phyloP scores from a whole-genome alignment of 2,113 vertebrate genomes.

The Tyrannus savana region DNA sequence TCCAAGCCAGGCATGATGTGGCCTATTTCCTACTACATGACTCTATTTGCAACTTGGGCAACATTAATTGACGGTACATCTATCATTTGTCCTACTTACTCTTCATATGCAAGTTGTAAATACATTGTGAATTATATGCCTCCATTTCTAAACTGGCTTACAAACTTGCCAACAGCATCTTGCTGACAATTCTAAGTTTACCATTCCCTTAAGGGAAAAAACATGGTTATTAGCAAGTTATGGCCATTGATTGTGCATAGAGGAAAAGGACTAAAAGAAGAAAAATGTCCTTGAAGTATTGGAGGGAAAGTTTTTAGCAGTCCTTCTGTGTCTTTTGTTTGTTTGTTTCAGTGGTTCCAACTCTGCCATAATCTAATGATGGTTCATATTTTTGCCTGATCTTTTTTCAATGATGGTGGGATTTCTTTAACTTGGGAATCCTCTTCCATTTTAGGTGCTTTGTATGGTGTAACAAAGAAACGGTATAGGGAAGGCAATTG shows the following conservation, averaged over 20 bases:
- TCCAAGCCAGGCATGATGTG: not conserved
- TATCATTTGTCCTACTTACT: not conserved
- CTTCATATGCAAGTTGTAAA: not conserved
- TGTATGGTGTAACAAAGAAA: not conserved
- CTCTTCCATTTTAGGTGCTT: not conserved
- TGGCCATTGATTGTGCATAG: accelerated
- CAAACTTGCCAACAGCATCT: not conserved
- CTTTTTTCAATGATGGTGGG: not conserved
- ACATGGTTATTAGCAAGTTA: not conserved
- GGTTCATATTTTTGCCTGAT: not conserved
- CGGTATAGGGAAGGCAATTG: not conserved
- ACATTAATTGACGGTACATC: not conserved
- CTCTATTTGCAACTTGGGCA: not conserved
- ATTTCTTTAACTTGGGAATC: not conserved
- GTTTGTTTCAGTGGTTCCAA: not conserved
- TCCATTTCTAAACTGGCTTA: not conserved
- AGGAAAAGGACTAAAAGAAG: not conserved
- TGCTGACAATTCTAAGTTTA: not conserved
- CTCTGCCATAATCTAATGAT: not conserved
- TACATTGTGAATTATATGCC: not conserved
- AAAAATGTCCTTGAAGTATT: not conserved
- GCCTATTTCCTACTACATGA: not conserved
- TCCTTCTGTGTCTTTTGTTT: not conserved
- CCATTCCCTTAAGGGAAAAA: not conserved
- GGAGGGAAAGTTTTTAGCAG: not conserved